Conservation (phyloP, 2,888 invertebrate species). For the Schizotus pectinicornis region DNA sequence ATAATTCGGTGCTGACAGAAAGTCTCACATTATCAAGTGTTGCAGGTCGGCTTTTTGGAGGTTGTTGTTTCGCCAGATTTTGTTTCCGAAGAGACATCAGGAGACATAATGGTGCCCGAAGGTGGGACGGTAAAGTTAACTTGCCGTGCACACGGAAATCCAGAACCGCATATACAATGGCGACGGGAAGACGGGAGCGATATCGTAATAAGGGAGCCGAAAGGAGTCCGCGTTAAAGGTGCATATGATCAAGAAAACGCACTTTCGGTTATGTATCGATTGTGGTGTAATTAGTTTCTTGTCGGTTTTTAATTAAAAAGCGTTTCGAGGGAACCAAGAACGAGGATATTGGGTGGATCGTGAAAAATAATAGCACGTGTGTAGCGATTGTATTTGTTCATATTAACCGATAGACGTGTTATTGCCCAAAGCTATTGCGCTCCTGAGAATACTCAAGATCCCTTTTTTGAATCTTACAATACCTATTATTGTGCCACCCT, state of each 20-base stretch:
- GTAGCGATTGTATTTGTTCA: constrained; percentile 37
- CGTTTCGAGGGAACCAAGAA: background rate
- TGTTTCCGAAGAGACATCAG: constrained; percentile 83
- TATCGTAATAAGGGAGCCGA: constrained; percentile 76
- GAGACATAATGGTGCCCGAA: constrained; percentile 87
- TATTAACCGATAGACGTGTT: constrained; percentile 41
- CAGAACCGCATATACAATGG: constrained; percentile 82
- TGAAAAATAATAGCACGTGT: constrained; percentile 27
- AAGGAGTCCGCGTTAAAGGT: constrained; percentile 60
- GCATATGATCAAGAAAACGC: background rate
- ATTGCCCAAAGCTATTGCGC: constrained; percentile 34
- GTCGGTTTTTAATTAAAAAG: constrained; percentile 3
- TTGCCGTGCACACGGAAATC: constrained; percentile 80
- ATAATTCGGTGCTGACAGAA: constrained; percentile 16
- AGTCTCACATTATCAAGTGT: constrained; percentile 37
- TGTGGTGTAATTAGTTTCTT: background rate
- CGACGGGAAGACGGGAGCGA: constrained; percentile 82
- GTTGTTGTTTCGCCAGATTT: constrained; percentile 94
- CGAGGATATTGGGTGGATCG: constrained; percentile 1
- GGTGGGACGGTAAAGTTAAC: constrained; percentile 73
- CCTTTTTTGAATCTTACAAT: constrained; percentile 53
- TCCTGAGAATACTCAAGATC: constrained; percentile 44
- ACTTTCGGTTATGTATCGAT: background rate
- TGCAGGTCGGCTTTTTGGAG: constrained; percentile 81
- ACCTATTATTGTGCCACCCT: constrained; percentile 51